Evolutionary conservation across 2,888 invertebrate genomes (phyloP).

Genomic region (Pristionchus japonicus): DNA sequence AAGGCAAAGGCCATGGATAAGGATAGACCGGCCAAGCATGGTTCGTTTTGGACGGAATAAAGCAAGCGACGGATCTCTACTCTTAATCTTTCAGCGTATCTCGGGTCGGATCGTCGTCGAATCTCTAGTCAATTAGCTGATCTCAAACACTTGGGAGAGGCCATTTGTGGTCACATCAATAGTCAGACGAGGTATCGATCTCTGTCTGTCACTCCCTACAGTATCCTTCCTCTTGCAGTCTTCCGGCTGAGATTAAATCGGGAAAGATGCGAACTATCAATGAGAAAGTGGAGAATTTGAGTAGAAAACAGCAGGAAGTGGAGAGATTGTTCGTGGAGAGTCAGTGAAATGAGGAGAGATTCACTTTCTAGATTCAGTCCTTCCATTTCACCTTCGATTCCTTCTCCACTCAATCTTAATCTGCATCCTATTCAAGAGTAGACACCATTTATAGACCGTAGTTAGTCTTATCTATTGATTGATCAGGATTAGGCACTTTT

Average conservation of each 20-base stretch:
- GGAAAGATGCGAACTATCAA: neutral
- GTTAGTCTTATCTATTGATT: neutral
- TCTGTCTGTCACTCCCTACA: neutral
- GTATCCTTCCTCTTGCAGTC: constrained; percentile 4
- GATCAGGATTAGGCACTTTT: neutral
- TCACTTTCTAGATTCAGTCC: neutral
- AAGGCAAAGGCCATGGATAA: neutral
- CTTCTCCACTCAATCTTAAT: constrained; percentile 26
- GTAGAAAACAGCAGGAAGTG: neutral
- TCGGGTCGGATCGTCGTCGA: constrained; percentile 54
- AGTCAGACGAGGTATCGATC: constrained; percentile 53
- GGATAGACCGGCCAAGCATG: constrained; percentile 39
- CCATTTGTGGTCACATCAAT: constrained; percentile 59
- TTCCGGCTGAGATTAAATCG: neutral
- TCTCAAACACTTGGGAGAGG: constrained; percentile 57
- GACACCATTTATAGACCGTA: neutral
- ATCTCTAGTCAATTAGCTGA: constrained; percentile 56
- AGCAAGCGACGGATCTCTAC: constrained; percentile 41
- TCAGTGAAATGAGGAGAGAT: neutral
- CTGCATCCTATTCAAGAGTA: constrained; percentile 3
- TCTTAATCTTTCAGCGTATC: constrained; percentile 22
- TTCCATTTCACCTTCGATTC: neutral
- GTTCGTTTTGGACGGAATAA: neutral
- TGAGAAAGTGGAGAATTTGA: neutral
- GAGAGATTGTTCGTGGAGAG: constrained; percentile 30